Conservation (phyloP, 2,797 vertebrate species). For the Anas bahamensis region DNA sequence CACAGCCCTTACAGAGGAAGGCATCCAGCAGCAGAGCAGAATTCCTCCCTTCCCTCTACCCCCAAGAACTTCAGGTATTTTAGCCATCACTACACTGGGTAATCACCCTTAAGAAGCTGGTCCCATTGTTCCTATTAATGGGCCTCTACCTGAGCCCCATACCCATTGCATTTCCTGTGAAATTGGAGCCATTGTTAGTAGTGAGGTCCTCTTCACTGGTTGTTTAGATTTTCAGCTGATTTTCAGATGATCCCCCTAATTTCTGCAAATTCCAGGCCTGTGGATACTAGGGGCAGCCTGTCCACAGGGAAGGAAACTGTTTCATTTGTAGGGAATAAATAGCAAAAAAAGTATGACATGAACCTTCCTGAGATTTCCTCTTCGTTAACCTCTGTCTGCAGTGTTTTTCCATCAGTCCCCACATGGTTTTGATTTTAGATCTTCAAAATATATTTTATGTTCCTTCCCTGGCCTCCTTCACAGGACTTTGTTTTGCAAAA, state of each 20-base stretch:
- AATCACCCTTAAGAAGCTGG: neutral
- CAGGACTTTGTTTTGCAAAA: slow-evolving; percentile 12
- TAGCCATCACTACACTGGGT: neutral
- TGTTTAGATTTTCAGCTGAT: neutral
- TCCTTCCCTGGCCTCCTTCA: neutral
- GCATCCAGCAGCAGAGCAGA: neutral
- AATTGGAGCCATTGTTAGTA: neutral
- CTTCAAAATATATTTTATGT: slow-evolving; percentile 10
- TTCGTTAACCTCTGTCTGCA: neutral
- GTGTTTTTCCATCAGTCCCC: neutral
- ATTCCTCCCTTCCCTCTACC: neutral
- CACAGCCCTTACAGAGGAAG: neutral
- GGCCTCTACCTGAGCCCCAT: neutral
- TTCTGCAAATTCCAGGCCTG: neutral
- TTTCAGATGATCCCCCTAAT: neutral
- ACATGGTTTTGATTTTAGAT: slow-evolving; percentile 37
- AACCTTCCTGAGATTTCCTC: neutral
- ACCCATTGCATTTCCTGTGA: neutral
- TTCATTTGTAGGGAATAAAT: neutral
- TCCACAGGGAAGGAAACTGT: neutral
- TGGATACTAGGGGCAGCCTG: neutral
- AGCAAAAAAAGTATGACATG: neutral
- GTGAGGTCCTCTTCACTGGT: neutral
- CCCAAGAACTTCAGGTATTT: neutral
- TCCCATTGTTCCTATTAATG: neutral